Base-by-base conservation (phyloP, 92 coral and sea anemone genomes). In the Epizoanthus ramosus region DNA sequence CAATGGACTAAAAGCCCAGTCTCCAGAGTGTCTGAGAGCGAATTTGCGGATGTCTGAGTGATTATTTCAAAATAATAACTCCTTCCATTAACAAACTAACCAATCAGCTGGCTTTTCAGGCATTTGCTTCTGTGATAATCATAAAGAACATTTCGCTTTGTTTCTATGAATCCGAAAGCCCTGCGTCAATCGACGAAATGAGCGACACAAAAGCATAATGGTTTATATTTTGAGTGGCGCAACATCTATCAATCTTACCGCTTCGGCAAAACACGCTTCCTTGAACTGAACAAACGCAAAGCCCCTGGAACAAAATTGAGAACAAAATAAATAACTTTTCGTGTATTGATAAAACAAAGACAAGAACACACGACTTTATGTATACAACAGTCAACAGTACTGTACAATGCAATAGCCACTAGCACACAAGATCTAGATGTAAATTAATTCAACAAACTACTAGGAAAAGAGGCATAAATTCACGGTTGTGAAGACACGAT, bases 261-360 rank as follows among this genome's bases (percentile, higher is more conserved):
- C 88, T 56, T 92, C 92, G 9, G 95, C 95, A 16, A 61, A 68
- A n/a, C 85, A 67, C 23, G 91, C 92, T 60, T 95, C 95, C 80
- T 93, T 93, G 74, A 95, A 95, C 60, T 95, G 98, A 23, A 95
- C 98, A 83, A 95, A 95, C 5, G 94, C 98, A 89, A 95, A 95
- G 35, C 98, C 98, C 88, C 98, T 95, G 71, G 68, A 91, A 90
- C 37, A 86, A 88, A 88, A 74, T 58, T 67, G 59, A 77, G 71
- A 61, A 35, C 82, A 77, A 77, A 77, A 77, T 77, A 61, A 77
- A 77, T 77, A 77, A 77, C 71, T 61, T 61, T 77, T 6, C 24
- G 71, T 77, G 56, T 77, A 43, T 43, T 63, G 82, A 61, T 75
- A 60, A 61, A 77, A 77, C 70, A 77, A 60, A 77, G 71, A 77